Base-by-base conservation (phyloP, 2,888 invertebrate species). In the Chromoteleia sp. region DNA sequence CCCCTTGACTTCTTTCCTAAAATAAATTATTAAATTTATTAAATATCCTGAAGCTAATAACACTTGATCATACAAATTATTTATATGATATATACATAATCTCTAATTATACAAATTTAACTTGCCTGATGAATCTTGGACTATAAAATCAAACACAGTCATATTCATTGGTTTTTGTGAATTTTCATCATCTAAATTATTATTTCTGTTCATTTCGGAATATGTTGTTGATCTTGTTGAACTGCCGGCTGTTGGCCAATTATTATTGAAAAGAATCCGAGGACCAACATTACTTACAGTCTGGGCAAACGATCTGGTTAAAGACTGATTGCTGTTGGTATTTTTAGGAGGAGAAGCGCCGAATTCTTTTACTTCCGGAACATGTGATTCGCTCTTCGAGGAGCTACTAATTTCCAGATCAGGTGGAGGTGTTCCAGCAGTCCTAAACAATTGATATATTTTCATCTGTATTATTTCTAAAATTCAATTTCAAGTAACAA, bases 101-200 rank as follows among this genome's bases (percentile, higher is more conserved):
- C n/a, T n/a, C n/a, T n/a, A n/a, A n/a, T 25, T 25, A 25, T 25
- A 25, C 25, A 25, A 25, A 39, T n/a, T n/a, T n/a, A n/a, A n/a
- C n/a, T 54, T 25, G 68, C 76, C 68, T 76, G 68, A 52, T 36
- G 45, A 54, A 15, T 63, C 70, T 45, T 59, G 12, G 4, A 70
- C 70, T n/a, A 70, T 63, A 48, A 77, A 77, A 29, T 77, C 77
- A 36, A 71, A 71, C 4, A 78, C 65, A 3, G 78, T 78, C 33
- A 77, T 14, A 54, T 61, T 61, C 45, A 30, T 56, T 39, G 70
- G 78, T 58, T 78, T 78, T 8, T 54, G 30, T 10, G 39, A 54
- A 33, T 70, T 17, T 39, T 54, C 61, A 29, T 63, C 70, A 21
- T 56, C 52, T 1, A 3, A 15, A 29, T 15, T 5, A 25, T 36